Evolutionary conservation across 2,888 invertebrate species (phyloP).

Genomic region (Dioctria linearis): DNA sequence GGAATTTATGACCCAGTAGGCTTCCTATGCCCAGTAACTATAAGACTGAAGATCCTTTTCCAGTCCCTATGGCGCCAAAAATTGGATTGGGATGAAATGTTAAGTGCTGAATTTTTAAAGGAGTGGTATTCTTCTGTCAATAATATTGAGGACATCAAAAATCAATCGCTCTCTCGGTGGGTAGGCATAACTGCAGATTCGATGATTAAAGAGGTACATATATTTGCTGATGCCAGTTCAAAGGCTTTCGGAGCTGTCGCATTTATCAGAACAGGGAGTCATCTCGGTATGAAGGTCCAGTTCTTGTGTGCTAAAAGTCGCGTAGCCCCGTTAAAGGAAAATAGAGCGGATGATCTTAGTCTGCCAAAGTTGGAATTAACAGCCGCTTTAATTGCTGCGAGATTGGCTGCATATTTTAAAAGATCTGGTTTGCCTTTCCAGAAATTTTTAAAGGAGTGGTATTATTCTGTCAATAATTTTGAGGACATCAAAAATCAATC

Average conservation of each 20-base stretch:
- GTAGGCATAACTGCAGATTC: not conserved
- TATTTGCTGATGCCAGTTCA: not conserved
- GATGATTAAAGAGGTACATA: not conserved
- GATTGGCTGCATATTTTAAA: not conserved
- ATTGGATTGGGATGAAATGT: constrained; percentile 16
- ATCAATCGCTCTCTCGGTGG: constrained; percentile 3
- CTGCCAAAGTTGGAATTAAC: too few relatives aligned
- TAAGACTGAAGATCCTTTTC: not conserved
- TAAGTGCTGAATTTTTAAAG: not conserved
- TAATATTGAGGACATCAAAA: not conserved
- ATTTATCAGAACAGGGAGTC: not conserved
- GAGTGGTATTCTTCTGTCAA: constrained; percentile 8
- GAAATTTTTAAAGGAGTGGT: too few relatives aligned
- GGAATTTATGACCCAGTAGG: not conserved
- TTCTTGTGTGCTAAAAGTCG: not conserved
- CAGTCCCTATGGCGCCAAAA: constrained; percentile 1
- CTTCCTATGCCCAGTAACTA: not conserved
- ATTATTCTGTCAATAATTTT: too few relatives aligned
- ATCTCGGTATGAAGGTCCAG: not conserved
- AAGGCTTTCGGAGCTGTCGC: not conserved
- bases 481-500: too few relatives aligned
- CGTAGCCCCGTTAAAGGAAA: not conserved
- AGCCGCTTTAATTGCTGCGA: not conserved
- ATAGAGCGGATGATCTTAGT: not conserved
- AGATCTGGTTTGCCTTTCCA: not conserved